phyloP scores from a whole-genome alignment of 2,113 vertebrate genomes.

The Melanocharis versteri region DNA sequence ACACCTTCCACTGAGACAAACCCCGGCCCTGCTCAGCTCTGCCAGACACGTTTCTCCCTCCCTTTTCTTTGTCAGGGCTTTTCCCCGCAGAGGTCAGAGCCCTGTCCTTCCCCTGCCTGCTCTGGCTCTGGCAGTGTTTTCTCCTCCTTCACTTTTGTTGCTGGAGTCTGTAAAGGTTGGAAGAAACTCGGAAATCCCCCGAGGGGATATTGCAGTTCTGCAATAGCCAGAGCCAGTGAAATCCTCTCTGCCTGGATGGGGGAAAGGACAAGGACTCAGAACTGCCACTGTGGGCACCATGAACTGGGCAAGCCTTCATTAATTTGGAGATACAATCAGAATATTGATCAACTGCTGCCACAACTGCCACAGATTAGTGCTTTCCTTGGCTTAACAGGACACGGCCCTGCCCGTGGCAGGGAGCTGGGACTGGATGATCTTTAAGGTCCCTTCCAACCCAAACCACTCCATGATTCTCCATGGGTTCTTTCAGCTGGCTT shows the following conservation, averaged over 20 bases:
- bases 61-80: neutral
- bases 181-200: neutral
- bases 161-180: neutral
- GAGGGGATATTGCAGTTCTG: neutral
- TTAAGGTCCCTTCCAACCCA: neutral
- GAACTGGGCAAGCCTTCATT: neutral
- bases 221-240: neutral
- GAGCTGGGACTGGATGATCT: accelerated
- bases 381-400: neutral
- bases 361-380: neutral
- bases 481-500: neutral
- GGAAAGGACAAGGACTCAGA: neutral
- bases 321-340: neutral
- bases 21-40: neutral
- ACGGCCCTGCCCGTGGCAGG: neutral
- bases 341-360: neutral
- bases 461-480: accelerated
- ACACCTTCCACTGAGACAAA: neutral
- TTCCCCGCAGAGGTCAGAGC: neutral
- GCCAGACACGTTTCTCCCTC: neutral
- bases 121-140: neutral
- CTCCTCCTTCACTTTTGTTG: neutral
- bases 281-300: neutral
- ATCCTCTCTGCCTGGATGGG: neutral
- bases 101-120: neutral